Base-by-base conservation (phyloP, 1,140 invertebrate species). In the Cherax destructor region DNA sequence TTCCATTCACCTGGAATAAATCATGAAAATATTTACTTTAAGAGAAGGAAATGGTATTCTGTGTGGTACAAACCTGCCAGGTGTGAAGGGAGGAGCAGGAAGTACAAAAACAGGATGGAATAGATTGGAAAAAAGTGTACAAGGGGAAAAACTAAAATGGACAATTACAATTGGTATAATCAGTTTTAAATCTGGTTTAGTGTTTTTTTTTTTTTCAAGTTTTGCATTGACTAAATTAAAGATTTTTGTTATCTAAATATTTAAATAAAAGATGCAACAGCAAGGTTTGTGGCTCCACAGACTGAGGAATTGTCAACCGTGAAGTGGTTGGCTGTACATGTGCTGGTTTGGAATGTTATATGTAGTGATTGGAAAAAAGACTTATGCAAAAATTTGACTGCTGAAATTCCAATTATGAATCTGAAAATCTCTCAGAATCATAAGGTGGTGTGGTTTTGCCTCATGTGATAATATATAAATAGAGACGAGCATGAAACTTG, bases 401-500 rank as follows among this genome's bases (percentile, higher is more conserved):
- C 74, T 77, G 72, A 84, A 91, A 85, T 85, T 91, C 83, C 76
- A 91, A 78, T 85, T 52, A 61, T 85, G 81, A 78, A 91, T 78
- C 50, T 78, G 88, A 85, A 81, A 85, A 85, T 85, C 18, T 30
- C n/a, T 80, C 52, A 65, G 74, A 85, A 79, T 85, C 88, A 78
- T 91, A 79, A 84, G 88, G 88, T 84, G 76, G 83, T 85, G 81
- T 91, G 88, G 88, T 85, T 91, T 76, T 91, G 88, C 83, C 88
- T 91, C 81, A 91, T 91, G 88, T 91, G 88, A 91, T 91, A 91
- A 91, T 91, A 78, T 78, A 50, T 69, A 79, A 77, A 85, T 84
- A 84, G 59, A 85, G 83, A 65, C 61, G 83, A 85, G 83, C 83
- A 86, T 85, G 76, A 91, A 85, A 84, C 83, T 91, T 49, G 52